Base-by-base conservation (phyloP, 2,113 vertebrate genomes). In the Amazona vittata region DNA sequence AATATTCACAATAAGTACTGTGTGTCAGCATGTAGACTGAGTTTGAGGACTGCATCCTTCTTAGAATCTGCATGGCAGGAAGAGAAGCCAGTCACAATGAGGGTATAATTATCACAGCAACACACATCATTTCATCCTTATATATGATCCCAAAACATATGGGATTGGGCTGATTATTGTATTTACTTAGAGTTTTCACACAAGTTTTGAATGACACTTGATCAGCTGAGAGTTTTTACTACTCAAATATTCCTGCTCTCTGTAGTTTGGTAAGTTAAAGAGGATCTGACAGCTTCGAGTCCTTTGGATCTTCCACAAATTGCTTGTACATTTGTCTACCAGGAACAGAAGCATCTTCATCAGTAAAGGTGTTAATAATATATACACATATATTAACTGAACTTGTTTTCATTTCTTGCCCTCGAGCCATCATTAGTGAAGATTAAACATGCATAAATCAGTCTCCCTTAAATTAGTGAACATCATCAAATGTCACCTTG, bases 401-500 rank as follows among this genome's bases (percentile, higher is more conserved):
- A 95, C 90, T 95, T 97, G 90, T 92, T 97, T 97, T 97, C 97
- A 95, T 96, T 97, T 95, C 87, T 94, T 92, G 96, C 96, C 97
- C 95, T 87, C 80, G 50, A 97, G 97, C 95, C 95, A 96, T 97
- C 95, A 97, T 97, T 97, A 97, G 96, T 22, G 24, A 95, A 97
- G 96, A 97, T 97, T 95, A 97, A 97, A 96, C 91, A 96, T 81
- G 95, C 96, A 97, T 97, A 97, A 97, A 97, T 96, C 94, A 96
- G 80, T 63, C 71, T 80, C 89, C 91, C 85, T 89, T 79, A 90
- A 95, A 96, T 93, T 80, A 93, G 85, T 44, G 95, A 94, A 64
- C 92, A 90, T 93, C 93, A 94, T 91, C 95, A 97, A 97, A 96
- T 96, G 96, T 96, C 94, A 95, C 96, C 93, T 96, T 97, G 93